Evolutionary conservation across 1,140 invertebrate genomes (phyloP), one percentile per base, ranked within the genome.

Genomic region (Agrilus planipennis): DNA sequence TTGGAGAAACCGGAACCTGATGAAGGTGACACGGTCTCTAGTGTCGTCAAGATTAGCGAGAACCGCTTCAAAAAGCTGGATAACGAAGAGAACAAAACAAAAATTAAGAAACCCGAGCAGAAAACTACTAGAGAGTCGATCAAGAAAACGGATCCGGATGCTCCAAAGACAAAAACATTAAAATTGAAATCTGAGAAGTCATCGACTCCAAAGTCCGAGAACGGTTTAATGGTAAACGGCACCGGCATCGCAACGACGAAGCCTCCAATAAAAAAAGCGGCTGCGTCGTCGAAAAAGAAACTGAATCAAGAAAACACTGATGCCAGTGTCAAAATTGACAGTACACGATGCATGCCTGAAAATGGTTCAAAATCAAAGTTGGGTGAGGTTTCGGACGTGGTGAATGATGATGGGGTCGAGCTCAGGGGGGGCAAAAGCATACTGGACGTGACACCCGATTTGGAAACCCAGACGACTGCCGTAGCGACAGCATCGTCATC

Each of bases 61-160:
- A 46, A 44, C 21, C 42, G 37, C 9, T 45, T 45, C 23, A 52
- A 49, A 40, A 45, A 41, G 12, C 40, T 39, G 7, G 50, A 52
- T 23, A 34, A 18, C 19, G 3, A 17, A 17, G 32, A 34, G 3
- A 29, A 34, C 15, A 34, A 34, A n/a, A 3, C 18, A 4, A 34
- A 34, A 17, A 7, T 4, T 20, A n/a, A n/a, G 16, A 4, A 4
- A 4, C 14, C 32, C 11, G n/a, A 16, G 5, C 16, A 18, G 15
- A 20, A n/a, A n/a, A 20, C 4, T 15, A 34, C 15, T 6, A 6
- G 22, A 25, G 5, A 25, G 22, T 25, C 11, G 15, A 29, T n/a
- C 3, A 25, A 25, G 22, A 11, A 25, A 6, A 25, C 5, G 11
- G 11, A 6, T 25, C 22, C 11, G 5, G 5, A 25, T 25, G 22